phyloP scores from a whole-genome alignment of 1,140 invertebrate genomes.

The Trichonephila clavata region DNA sequence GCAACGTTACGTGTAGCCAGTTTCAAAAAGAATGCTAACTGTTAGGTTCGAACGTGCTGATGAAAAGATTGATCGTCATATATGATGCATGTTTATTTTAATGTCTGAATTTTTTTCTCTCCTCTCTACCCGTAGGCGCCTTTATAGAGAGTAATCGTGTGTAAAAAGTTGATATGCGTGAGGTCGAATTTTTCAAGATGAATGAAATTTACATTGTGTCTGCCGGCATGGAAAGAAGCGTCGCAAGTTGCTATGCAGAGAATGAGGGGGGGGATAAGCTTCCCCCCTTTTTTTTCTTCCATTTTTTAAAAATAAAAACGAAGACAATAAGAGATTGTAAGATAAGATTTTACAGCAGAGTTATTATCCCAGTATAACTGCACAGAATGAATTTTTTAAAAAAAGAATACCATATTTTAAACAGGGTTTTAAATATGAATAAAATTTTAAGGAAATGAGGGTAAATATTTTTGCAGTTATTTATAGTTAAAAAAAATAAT shows the following conservation, averaged over 20 bases:
- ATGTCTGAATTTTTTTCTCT: constrained; percentile 21
- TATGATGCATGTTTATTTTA: constrained; percentile 63
- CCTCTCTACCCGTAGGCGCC: neutral
- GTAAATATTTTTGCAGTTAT: too few species aligned
- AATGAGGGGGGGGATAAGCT: neutral
- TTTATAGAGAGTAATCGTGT: constrained; percentile 2
- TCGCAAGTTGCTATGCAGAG: neutral
- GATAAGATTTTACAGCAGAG: too few species aligned
- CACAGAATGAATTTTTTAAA: too few species aligned
- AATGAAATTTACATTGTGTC: constrained; percentile 54
- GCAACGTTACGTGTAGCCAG: constrained; percentile 28
- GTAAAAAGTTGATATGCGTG: constrained; percentile 21
- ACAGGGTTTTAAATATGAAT: too few species aligned
- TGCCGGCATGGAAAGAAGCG: neutral
- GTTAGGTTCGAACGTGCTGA: constrained; percentile 57
- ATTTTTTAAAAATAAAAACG: too few species aligned
- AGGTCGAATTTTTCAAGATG: constrained; percentile 36
- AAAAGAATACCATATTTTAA: too few species aligned
- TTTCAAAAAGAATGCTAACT: constrained; percentile 66
- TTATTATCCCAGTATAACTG: too few species aligned
- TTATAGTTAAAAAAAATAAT: too few species aligned
- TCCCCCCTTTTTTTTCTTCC: too few species aligned
- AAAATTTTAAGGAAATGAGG: too few species aligned
- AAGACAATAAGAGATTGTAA: too few species aligned
- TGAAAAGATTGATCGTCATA: constrained; percentile 66